Base-by-base conservation (phyloP, 2,888 invertebrate species). In the Nasonovia ribisnigri region DNA sequence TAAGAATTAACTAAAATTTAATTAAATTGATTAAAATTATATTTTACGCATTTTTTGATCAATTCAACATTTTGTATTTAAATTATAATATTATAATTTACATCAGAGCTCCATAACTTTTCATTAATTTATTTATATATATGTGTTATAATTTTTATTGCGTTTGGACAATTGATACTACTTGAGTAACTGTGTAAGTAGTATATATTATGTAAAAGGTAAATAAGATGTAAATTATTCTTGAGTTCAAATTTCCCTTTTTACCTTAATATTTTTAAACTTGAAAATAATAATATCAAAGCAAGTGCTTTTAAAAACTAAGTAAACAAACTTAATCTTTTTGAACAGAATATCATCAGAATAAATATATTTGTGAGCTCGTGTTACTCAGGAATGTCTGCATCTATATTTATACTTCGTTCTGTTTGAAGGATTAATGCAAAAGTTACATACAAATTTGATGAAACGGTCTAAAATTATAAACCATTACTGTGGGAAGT, bases 201-300 rank as follows among this genome's bases (percentile, higher is more conserved):
- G 43, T 46, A 86, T 46, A 43, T 84, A 43, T 26, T 24, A 84
- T 10, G 51, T 89, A 46, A 60, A 88, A 84, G 26, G 51, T 89
- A 46, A 60, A 88, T 88, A 89, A 57, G 36, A n/a, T 90, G 51
- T 51, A 90, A 77, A 90, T 36, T 42, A 90, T 90, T 77, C 26
- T 11, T 4, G 6, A 42, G 48, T 48, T 51, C 16, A 84, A 90
- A 42, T 90, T 90, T 77, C 13, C 42, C 3, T 20, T 77, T 24
- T 46, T 77, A 11, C 24, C n/a, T 90, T 90, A 77, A 20, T 90
- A 46, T 90, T 43, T 90, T 90, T 46, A 42, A 42, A 90, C 36
- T n/a, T 42, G 11, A 84, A 54, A 43, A 91, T 84, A 20, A 84
- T 29, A 8, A 29, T 42, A 51, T 16, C 29, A 84, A 91, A 54